Conservation (phyloP, 2,113 vertebrate genomes). For the Lampris incognitus region DNA sequence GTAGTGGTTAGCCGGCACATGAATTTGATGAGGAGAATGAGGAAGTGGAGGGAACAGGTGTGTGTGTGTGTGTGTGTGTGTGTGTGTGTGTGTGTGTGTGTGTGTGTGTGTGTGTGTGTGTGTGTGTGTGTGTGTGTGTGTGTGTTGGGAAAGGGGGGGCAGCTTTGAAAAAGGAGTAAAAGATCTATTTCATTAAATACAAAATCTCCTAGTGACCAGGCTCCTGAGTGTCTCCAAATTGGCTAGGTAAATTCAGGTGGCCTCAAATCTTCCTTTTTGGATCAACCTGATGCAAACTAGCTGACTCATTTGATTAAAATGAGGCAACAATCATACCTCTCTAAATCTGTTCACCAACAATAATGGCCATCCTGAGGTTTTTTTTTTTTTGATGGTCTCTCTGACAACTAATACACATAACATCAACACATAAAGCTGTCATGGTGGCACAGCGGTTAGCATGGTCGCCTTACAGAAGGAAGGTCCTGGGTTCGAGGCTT, state of each 20-base stretch:
- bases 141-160: neutral
- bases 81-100: neutral
- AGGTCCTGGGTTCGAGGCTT: no score
- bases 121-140: neutral
- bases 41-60: neutral
- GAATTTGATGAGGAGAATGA: neutral
- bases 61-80: neutral
- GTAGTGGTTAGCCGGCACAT: neutral
- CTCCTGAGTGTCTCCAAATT: neutral
- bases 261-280: neutral
- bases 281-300: neutral
- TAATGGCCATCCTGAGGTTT: neutral
- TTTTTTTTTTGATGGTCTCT: neutral
- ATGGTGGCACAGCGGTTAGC: no score
- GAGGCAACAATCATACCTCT: neutral
- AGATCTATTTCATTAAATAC: neutral
- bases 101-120: neutral
- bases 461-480: no score
- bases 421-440: neutral
- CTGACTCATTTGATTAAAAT: neutral
- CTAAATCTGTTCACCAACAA: neutral
- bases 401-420: neutral
- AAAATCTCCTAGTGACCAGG: neutral
- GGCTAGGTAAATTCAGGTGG: slow-evolving; percentile 33
- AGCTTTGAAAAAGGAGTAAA: neutral